These are phyloP conservation scores for Rhabdornis inornatus DNA, from an alignment of 2,113 vertebrate genomes.

Conservation along the genomic window DNA sequence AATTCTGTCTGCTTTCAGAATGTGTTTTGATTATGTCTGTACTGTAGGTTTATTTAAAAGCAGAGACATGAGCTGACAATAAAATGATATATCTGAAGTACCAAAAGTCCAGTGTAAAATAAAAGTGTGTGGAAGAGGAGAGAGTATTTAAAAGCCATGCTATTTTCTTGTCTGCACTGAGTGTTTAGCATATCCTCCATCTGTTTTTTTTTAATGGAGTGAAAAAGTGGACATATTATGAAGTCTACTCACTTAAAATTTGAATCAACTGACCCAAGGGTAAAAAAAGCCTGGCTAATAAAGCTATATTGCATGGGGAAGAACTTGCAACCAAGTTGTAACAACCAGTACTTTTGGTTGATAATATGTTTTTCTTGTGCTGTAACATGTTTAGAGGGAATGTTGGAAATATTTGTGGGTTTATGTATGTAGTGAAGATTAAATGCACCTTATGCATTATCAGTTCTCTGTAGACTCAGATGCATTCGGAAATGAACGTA, in stretches of 20 bases:
- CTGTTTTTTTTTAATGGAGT: neutral
- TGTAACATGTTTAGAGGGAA: neutral
- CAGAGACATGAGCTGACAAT: neutral
- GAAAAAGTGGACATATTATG: neutral
- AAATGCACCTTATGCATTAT: neutral
- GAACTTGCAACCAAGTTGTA: neutral
- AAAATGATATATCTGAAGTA: neutral
- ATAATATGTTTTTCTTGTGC: neutral
- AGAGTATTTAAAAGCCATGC: neutral
- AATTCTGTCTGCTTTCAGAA: conserved; percentile 1
- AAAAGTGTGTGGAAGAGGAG: neutral
- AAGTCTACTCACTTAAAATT: neutral
- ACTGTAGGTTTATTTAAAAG: neutral
- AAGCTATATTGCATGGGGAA: neutral
- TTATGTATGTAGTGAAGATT: neutral
- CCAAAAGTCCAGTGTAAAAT: neutral
- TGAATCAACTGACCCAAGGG: neutral
- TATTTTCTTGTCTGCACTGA: neutral
- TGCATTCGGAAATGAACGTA: neutral
- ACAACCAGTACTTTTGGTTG: neutral
- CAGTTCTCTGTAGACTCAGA: neutral
- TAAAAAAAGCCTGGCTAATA: neutral
- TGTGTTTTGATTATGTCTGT: neutral
- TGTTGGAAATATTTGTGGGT: neutral
- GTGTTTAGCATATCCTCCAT: neutral